Evolutionary conservation across 1,140 invertebrate species (phyloP), one percentile per base, ranked within the genome.

Genomic region (Apolygus lucorum): DNA sequence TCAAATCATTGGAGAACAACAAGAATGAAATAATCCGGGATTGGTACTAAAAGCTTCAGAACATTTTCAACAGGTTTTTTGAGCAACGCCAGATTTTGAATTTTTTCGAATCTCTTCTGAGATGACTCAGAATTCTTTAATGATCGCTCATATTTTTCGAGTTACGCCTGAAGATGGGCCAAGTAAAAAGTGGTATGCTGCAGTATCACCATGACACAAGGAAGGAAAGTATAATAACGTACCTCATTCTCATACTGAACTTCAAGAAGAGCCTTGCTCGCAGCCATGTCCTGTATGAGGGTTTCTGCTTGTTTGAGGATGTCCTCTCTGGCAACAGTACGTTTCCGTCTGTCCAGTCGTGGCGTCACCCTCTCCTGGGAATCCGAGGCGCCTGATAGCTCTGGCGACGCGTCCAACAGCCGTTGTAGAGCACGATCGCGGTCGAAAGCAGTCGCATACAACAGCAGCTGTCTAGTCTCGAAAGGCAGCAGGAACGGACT

Each of bases 161-260:
- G n/a, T n/a, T n/a, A n/a, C n/a, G n/a, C n/a, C n/a, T n/a, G n/a
- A n/a, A n/a, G n/a, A n/a, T n/a, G n/a, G n/a, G n/a, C n/a, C n/a
- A n/a, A n/a, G n/a, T n/a, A n/a, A n/a, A n/a, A n/a, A n/a, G n/a
- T n/a, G n/a, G n/a, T n/a, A n/a, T n/a, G n/a, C n/a, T n/a, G n/a
- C n/a, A n/a, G n/a, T n/a, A n/a, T n/a, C n/a, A n/a, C n/a, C n/a
- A n/a, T n/a, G n/a, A n/a, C n/a, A n/a, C n/a, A n/a, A n/a, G n/a
- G n/a, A n/a, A n/a, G n/a, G n/a, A n/a, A n/a, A n/a, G n/a, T n/a
- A n/a, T n/a, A n/a, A n/a, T n/a, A 42, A 42, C 17, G 34, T 74
- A 90, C 88, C 83, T 99, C 96, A 79, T 97, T 95, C 76, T 97
- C 94, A 81, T 98, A 99, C 82, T 98, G 94, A 74, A 95, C 90